Percentiles rank a stretch among this genome's conserved stretches.
Conservation (phyloP, 2,797 vertebrate genomes). For the Hafferia zeledoni region DNA sequence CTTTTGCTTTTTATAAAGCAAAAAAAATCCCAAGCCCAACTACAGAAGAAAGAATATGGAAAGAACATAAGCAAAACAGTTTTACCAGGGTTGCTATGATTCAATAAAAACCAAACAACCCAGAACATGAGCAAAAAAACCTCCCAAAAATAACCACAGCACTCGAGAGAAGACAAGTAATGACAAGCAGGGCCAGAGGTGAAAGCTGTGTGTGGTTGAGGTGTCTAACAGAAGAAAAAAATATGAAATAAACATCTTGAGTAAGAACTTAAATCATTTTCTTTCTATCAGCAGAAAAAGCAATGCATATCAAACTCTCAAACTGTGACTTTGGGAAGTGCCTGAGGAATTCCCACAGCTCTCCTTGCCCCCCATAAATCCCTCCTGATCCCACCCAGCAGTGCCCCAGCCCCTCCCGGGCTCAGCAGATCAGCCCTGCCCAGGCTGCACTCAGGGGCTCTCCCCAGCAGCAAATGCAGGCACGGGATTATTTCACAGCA, state of each 20-base stretch:
- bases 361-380: not conserved
- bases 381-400: fast-evolving
- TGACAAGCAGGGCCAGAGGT: not conserved
- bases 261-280: not conserved
- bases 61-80: not conserved
- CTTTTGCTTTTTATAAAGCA: not conserved
- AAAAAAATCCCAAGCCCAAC: not conserved
- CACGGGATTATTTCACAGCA: not conserved
- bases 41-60: not conserved
- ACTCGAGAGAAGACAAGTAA: not conserved
- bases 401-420: not conserved
- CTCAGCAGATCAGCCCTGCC: not conserved
- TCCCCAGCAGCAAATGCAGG: not conserved
- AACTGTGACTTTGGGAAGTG: not conserved
- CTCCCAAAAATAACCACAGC: not conserved
- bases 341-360: not conserved
- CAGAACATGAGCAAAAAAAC: not conserved
- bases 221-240: not conserved
- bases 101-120: not conserved
- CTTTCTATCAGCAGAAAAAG: not conserved
- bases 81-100: not conserved
- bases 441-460: fast-evolving
- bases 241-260: not conserved
- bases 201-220: not conserved
- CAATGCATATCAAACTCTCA: not conserved